These are phyloP conservation scores for Crax fasciolata DNA, from an alignment of 2,797 vertebrate genomes.

Conservation along the genomic window DNA sequence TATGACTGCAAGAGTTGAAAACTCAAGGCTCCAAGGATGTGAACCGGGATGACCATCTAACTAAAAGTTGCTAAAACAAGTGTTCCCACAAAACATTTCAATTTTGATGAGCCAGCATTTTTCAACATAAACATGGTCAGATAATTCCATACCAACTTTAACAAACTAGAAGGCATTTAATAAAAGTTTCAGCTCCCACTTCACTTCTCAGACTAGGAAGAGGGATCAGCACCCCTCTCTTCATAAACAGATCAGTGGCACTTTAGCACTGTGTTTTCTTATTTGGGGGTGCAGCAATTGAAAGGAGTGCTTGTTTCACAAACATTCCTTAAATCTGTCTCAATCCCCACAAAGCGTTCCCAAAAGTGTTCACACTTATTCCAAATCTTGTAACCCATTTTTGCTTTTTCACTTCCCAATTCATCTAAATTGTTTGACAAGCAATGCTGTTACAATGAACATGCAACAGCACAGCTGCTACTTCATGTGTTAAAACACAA, in stretches of 20 bases:
- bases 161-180: neutral
- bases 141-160: neutral
- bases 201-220: neutral
- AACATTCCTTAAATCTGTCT: neutral
- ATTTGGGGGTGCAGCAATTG: neutral
- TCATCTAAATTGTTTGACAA: neutral
- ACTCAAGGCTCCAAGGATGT: neutral
- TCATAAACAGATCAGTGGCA: neutral
- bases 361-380: neutral
- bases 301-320: neutral
- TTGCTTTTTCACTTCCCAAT: neutral
- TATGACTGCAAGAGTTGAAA: neutral
- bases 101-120: neutral
- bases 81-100: neutral
- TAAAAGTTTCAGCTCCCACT: neutral
- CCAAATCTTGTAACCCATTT: neutral
- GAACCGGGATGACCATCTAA: neutral
- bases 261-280: neutral
- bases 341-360: neutral
- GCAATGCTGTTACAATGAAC: neutral
- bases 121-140: neutral
- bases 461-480: neutral
- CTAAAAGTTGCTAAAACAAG: neutral
- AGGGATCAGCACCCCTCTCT: neutral
- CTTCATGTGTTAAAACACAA: neutral